Percentiles rank a stretch among this genome's conserved stretches.
These are phyloP conservation scores for Perca fluviatilis DNA, from an alignment of 2,113 vertebrate species.

Conservation along the genomic window DNA sequence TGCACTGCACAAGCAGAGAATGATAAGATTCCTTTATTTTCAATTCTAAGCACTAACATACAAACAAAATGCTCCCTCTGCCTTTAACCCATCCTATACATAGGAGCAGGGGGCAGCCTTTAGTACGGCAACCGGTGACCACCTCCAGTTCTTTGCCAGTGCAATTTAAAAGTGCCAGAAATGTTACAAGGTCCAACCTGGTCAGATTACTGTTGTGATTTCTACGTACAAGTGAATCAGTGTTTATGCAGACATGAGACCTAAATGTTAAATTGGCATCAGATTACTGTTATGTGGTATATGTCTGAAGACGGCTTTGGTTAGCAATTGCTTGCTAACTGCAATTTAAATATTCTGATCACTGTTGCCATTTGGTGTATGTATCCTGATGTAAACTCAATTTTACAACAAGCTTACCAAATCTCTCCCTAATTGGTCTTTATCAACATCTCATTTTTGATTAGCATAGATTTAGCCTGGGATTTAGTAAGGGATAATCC, in stretches of 20 bases:
- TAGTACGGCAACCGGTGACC: too few relatives aligned
- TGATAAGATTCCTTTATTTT: not conserved
- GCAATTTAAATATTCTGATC: not conserved
- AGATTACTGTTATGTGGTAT: not conserved
- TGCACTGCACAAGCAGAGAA: not conserved
- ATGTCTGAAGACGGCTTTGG: not conserved
- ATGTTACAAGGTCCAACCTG: not conserved
- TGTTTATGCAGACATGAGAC: not conserved
- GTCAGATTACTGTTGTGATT: not conserved
- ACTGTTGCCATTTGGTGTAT: not conserved
- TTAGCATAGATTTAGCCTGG: not conserved
- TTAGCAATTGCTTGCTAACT: not conserved
- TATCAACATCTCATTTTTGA: not conserved
- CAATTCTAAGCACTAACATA: too few relatives aligned
- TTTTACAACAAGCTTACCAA: not conserved
- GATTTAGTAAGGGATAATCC: not conserved
- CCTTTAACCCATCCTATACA: too few relatives aligned
- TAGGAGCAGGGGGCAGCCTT: too few relatives aligned
- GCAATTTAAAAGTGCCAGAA: not conserved
- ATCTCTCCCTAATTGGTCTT: not conserved
- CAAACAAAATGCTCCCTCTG: too few relatives aligned
- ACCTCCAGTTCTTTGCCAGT: too few relatives aligned
- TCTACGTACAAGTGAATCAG: not conserved
- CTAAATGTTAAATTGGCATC: not conserved
- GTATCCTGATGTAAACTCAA: not conserved